Evolutionary conservation across 2,888 invertebrate genomes (phyloP), one percentile per base, ranked within the genome.

Genomic region (Sepioteuthis lessoniana): DNA sequence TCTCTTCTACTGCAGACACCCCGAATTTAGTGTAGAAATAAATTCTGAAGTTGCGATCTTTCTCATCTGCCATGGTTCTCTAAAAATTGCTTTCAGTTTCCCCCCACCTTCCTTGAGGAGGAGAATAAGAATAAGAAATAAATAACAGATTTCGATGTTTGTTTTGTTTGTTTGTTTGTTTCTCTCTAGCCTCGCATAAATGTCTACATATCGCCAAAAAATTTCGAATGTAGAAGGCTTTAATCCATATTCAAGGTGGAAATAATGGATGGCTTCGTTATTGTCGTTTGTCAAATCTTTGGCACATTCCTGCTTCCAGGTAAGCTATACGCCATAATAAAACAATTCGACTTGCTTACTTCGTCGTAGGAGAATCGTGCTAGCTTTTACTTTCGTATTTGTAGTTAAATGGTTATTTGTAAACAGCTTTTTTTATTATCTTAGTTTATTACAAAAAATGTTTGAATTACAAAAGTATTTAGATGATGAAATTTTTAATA

Each of bases 1-100:
- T 99, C 94, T 97, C 97, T 97, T 99, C 99, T 0, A 99, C 98
- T 95, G 98, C 98, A 95, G 98, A 98, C 97, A 98, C 99, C 90
- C 99, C 99, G 28, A 99, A 98, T 96, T 97, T 97, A 94, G 97
- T 97, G 95, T 97, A 97, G 95, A 97, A 97, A 94, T 97, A 97
- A 31, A 97, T 97, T 13, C 97, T 96, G 96, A 97, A 97, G 95
- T 97, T 97, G 94, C 97, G 95, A 91, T 94, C 46, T 37, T 93
- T 93, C 94, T 96, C 96, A 94, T 96, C 96, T 90, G 96, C 95
- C 95, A 96, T 95, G 92, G 21, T 91, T 90, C 19, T n/a, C n/a
- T n/a, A n/a, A 1, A 42, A 38, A 91, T 13, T 38, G 3, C 76
- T 76, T 76, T 50, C 50, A 76, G 50, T 50, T 76, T 76, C 76